phyloP scores from a whole-genome alignment of 2,888 invertebrate species.

The Lithophane leautieri region DNA sequence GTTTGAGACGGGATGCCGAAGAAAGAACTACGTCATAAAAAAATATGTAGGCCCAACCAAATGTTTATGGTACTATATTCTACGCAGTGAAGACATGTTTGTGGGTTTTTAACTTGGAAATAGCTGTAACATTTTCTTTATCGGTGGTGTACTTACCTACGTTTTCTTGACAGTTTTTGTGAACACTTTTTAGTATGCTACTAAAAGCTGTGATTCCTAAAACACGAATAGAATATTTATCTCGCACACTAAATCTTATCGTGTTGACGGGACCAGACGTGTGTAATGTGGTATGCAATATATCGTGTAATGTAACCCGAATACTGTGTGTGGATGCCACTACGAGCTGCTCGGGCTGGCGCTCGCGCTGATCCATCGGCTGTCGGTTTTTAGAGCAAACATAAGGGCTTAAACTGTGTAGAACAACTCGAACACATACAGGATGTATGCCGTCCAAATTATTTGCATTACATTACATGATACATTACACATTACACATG shows the following conservation, averaged over 20 bases:
- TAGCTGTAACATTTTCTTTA: constrained; percentile 13
- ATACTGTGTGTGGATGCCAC: neutral
- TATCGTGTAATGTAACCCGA: neutral
- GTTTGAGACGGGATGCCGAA: constrained; percentile 2
- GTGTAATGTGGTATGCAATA: no score
- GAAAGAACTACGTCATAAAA: constrained; percentile 39
- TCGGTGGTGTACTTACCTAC: neutral
- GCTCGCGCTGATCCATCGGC: no score
- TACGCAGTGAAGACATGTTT: constrained; percentile 14
- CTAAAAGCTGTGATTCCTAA: neutral
- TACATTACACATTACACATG: no score
- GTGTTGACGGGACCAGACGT: no score
- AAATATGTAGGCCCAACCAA: constrained; percentile 8
- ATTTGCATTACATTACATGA: no score
- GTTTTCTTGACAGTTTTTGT: neutral
- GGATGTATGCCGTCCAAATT: no score
- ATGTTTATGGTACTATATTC: constrained; percentile 27
- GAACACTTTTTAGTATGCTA: neutral
- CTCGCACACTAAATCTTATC: neutral
- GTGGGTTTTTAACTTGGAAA: constrained; percentile 26
- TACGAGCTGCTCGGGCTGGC: neutral
- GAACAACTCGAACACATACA: no score
- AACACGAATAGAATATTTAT: neutral
- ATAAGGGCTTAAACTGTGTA: no score
- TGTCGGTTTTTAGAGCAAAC: no score